Evolutionary conservation across 2,797 vertebrate genomes (phyloP).

Genomic region (Pyrocephalus nanus): DNA sequence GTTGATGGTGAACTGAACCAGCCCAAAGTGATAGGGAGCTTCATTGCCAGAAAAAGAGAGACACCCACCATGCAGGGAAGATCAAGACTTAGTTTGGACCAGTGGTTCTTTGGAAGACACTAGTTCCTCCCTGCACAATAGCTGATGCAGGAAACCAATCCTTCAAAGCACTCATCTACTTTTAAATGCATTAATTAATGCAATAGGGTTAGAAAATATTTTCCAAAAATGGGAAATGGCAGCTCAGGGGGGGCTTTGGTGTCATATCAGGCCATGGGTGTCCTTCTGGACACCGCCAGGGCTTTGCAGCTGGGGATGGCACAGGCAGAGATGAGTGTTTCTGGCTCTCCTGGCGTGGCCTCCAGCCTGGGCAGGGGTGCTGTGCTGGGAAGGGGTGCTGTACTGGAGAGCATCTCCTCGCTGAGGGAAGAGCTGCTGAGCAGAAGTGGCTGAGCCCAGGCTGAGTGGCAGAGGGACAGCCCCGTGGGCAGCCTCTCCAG

Average conservation of each 20-base stretch:
- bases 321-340: neutral
- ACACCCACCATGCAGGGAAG: neutral
- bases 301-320: neutral
- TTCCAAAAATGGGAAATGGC: neutral
- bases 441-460: neutral
- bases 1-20: neutral
- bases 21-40: neutral
- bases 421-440: accelerated
- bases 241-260: neutral
- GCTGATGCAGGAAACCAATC: neutral
- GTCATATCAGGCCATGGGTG: too few relatives aligned
- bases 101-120: neutral
- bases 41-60: neutral
- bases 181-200: neutral
- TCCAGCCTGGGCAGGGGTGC: neutral
- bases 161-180: neutral
- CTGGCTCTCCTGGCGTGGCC: neutral
- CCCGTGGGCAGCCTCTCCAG: neutral
- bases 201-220: neutral
- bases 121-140: neutral
- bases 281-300: neutral
- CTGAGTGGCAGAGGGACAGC: neutral
- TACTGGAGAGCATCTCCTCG: neutral
- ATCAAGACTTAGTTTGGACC: neutral
- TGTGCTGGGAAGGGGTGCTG: neutral